These are phyloP conservation scores for Hirundo rustica DNA, from an alignment of 2,797 vertebrate genomes.

Conservation along the genomic window DNA sequence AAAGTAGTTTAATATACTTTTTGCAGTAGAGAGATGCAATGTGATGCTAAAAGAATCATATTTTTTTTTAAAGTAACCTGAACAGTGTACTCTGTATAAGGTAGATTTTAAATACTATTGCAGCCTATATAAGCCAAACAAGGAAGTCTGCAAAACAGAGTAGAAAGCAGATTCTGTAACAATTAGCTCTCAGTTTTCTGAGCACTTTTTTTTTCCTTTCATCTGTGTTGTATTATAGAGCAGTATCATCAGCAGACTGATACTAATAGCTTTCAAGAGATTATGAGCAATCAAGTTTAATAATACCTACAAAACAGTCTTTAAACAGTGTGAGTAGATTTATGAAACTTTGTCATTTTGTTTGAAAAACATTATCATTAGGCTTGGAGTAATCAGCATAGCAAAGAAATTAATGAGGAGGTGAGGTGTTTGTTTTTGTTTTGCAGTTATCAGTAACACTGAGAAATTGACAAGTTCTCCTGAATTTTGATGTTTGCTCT, in stretches of 20 bases:
- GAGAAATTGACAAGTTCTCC: not conserved
- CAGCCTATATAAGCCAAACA: not conserved
- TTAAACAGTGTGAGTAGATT: not conserved
- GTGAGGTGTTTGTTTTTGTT: not conserved
- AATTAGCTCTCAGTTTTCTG: not conserved
- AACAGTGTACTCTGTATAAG: not conserved
- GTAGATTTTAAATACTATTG: not conserved
- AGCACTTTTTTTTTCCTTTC: not conserved
- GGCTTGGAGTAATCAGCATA: not conserved
- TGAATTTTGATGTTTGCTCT: constrained; percentile 20
- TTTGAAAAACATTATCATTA: not conserved
- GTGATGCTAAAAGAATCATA: not conserved
- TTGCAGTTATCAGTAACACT: not conserved
- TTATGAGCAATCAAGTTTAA: not conserved
- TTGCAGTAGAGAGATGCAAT: not conserved
- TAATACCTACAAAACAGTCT: not conserved
- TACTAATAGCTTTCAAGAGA: not conserved
- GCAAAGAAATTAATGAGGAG: not conserved
- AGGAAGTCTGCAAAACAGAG: not conserved
- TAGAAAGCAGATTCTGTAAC: not conserved
- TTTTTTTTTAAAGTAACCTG: not conserved
- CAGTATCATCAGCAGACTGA: not conserved
- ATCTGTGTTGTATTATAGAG: not conserved
- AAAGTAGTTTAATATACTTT: not conserved
- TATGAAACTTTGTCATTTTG: not conserved